Percentiles rank a stretch among this genome's conserved stretches.
These are phyloP conservation scores for Oligia latruncula DNA, from an alignment of 2,888 invertebrate species.

Conservation along the genomic window DNA sequence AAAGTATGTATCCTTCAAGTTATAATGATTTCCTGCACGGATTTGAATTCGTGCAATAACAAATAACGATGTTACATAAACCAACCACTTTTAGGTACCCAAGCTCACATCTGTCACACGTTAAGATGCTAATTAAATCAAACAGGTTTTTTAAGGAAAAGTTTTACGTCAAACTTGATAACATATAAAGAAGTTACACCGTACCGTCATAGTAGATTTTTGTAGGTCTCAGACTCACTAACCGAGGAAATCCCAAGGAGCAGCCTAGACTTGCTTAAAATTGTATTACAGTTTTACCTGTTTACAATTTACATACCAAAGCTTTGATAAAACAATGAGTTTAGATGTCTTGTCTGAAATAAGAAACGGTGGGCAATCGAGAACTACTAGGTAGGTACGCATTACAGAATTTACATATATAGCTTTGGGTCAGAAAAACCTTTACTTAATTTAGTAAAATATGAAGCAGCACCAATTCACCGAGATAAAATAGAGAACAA, in stretches of 20 bases:
- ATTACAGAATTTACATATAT: background rate
- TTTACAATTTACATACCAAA: background rate
- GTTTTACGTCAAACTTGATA: too few relatives aligned
- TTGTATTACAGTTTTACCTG: background rate
- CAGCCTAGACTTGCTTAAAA: background rate
- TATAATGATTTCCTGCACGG: conserved; percentile 28
- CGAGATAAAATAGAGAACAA: background rate
- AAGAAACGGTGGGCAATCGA: background rate
- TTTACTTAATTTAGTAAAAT: background rate
- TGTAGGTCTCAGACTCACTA: background rate
- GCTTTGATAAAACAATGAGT: background rate
- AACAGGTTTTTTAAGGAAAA: background rate
- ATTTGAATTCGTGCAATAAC: conserved; percentile 14
- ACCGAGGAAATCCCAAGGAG: conserved; percentile 6
- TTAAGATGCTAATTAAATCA: background rate
- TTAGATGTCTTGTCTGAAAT: too few relatives aligned
- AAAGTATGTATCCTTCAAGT: conserved; percentile 41
- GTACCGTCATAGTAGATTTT: background rate
- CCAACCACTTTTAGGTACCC: conserved; percentile 5
- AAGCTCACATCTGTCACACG: conserved; percentile 10
- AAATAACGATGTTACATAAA: conserved; percentile 26
- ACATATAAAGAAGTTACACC: background rate
- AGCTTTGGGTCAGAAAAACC: background rate
- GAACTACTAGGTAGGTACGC: background rate
- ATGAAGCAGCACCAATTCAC: background rate